Evolutionary conservation across 2,797 vertebrate genomes (phyloP), one percentile per base, ranked within the genome.

Genomic region (Leucoraja ocellata): DNA sequence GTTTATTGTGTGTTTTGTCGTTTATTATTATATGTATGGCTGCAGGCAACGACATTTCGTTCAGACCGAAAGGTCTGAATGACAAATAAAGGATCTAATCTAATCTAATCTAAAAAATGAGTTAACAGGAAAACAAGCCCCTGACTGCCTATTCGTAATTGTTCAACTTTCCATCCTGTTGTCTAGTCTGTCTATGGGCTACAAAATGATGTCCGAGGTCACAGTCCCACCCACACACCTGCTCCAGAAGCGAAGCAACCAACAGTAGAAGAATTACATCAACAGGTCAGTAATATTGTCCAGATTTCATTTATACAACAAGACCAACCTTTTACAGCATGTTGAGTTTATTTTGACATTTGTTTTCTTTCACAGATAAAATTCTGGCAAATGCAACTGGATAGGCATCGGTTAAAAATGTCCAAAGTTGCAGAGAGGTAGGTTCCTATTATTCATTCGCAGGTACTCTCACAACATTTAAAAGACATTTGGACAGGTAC

Each of bases 391-490:
- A 97, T 98, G 96, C 98, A 99, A 96, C 97, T 99, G 97, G 98
- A 99, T 94, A 97, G 98, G 94, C 98, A 99, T 97, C 97, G 98
- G 96, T 98, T 99, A 98, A 99, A 99, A 98, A 99, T 99, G 98
- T 99, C 98, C 95, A 99, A 99, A 97, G 98, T 99, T 96, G 98
- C 98, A 93, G 98, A 99, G 95, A 98, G 98, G 98, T 99, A 96
- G 94, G 97, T 95, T 94, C 94, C 88, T 94, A 65, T 54, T 81
- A 80, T 74, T 23, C 71, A 74, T 71, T 54, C 46, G 46, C 46
- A 54, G 46, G 46, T 54, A 5, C 4, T 54, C 46, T 5, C 4
- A 54, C 46, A 54, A 54, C 46, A 54, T 54, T 54, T 4, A 54
- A 54, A 54, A 54, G 46, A 54, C 4, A 54, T 54, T 54, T 54